Conservation (phyloP, 1,140 invertebrate species). For the Drosophila repleta region DNA sequence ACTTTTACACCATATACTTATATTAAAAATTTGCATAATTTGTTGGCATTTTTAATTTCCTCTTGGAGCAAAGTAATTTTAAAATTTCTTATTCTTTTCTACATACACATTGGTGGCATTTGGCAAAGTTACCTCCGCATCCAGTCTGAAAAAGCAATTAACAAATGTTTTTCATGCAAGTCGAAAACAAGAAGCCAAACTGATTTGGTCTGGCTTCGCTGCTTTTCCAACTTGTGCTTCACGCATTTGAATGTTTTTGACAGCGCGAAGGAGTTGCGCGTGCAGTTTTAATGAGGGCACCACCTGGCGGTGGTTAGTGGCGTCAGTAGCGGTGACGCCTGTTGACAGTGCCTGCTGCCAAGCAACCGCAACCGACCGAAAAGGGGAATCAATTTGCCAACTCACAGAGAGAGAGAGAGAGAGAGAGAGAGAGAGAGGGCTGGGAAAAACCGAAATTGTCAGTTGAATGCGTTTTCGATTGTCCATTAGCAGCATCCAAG, state of each 20-base stretch:
- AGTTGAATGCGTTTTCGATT: slow-evolving; percentile 81
- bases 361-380: slow-evolving; percentile 56
- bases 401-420: slow-evolving; percentile 3
- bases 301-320: slow-evolving; percentile 53
- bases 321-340: slow-evolving; percentile 21
- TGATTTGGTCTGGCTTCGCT: slow-evolving; percentile 4
- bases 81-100: not conserved
- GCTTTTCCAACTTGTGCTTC: slow-evolving; percentile 10
- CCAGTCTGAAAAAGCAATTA: slow-evolving; percentile 63
- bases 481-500: slow-evolving; percentile 68
- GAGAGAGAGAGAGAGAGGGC: slow-evolving; percentile 25
- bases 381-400: slow-evolving; percentile 72
- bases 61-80: too few relatives aligned
- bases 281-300: slow-evolving; percentile 71
- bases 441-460: slow-evolving; percentile 70
- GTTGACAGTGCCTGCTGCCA: slow-evolving; percentile 52
- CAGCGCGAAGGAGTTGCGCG: slow-evolving; percentile 39
- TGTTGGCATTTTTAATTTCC: too few relatives aligned
- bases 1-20: too few relatives aligned
- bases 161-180: slow-evolving; percentile 57
- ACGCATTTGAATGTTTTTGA: slow-evolving; percentile 57
- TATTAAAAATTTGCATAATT: too few relatives aligned
- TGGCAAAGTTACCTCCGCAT: not conserved
- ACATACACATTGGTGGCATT: not conserved
- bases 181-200: slow-evolving; percentile 38